These are phyloP conservation scores for Cheilosia urbana DNA, from an alignment of 2,888 invertebrate species.

Conservation along the genomic window DNA sequence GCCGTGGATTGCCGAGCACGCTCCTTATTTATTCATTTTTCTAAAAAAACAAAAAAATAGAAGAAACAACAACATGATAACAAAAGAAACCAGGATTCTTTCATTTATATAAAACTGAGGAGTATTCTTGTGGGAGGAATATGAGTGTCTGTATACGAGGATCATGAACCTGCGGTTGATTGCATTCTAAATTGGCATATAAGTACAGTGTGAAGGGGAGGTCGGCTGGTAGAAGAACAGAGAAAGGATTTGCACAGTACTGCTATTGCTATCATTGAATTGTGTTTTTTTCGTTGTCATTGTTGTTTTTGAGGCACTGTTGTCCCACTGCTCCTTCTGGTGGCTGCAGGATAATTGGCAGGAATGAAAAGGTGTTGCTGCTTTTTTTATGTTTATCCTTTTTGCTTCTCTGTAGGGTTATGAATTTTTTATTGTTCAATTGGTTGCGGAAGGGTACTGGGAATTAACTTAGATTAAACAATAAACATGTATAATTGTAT, in stretches of 20 bases:
- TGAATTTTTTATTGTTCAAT: conserved; percentile 49
- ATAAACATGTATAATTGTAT: neutral
- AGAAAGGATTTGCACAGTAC: conserved; percentile 28
- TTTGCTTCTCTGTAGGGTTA: conserved; percentile 13
- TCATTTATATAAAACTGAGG: conserved; percentile 38
- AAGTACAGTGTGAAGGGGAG: conserved; percentile 8
- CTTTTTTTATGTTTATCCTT: conserved; percentile 48
- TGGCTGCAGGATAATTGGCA: conserved; percentile 52
- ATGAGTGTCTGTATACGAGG: conserved; percentile 52
- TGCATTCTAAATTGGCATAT: conserved; percentile 70
- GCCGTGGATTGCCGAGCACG: conserved; percentile 41
- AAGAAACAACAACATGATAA: conserved; percentile 21
- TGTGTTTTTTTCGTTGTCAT: conserved; percentile 10
- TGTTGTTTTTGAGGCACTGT: conserved; percentile 32
- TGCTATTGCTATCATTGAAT: conserved; percentile 32
- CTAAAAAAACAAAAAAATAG: conserved; percentile 9
- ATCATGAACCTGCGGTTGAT: conserved; percentile 74
- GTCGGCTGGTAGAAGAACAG: conserved; percentile 7
- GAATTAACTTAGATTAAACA: conserved; percentile 1
- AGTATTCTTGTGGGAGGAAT: conserved; percentile 23
- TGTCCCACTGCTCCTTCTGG: conserved; percentile 14
- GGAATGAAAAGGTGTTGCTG: conserved; percentile 59
- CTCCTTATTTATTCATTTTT: conserved; percentile 48
- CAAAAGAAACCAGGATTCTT: conserved; percentile 46
- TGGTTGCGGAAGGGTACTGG: conserved; percentile 1